Conservation (phyloP, 2,113 vertebrate species). For the Catagonus wagneri region DNA sequence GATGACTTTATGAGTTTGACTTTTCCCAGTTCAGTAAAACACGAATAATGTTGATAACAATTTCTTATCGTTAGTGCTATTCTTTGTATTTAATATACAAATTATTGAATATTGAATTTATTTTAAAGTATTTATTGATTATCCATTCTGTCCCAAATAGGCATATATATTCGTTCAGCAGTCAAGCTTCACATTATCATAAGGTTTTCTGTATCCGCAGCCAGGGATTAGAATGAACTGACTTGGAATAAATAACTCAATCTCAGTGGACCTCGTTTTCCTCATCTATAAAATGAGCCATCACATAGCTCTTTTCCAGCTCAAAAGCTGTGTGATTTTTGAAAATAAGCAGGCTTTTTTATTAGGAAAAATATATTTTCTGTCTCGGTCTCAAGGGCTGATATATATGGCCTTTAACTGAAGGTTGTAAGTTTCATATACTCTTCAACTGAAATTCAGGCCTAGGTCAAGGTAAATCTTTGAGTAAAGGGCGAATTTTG, state of each 20-base stretch:
- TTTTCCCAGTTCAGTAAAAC: not conserved
- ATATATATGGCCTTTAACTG: not conserved
- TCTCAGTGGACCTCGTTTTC: not conserved
- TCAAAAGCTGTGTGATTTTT: constrained; percentile 13
- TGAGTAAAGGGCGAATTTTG: not conserved
- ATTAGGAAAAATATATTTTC: not conserved
- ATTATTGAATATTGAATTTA: not conserved
- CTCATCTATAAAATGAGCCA: constrained; percentile 18
- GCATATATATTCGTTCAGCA: not conserved
- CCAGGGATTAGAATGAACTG: not conserved
- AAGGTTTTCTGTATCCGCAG: not conserved
- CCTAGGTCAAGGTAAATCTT: not conserved
- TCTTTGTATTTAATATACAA: not conserved
- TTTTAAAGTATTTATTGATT: not conserved
- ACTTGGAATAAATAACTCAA: not conserved
- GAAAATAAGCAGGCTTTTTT: not conserved
- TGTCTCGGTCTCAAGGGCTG: not conserved
- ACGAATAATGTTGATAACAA: not conserved
- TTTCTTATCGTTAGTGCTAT: not conserved
- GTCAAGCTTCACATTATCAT: not conserved
- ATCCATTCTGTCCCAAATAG: not conserved
- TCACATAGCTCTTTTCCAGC: not conserved
- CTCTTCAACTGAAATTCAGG: constrained; percentile 2
- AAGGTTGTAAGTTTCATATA: not conserved
- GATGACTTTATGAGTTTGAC: not conserved